These are phyloP conservation scores for Luperina nickerlii DNA, from an alignment of 2,888 invertebrate genomes.

Conservation along the genomic window DNA sequence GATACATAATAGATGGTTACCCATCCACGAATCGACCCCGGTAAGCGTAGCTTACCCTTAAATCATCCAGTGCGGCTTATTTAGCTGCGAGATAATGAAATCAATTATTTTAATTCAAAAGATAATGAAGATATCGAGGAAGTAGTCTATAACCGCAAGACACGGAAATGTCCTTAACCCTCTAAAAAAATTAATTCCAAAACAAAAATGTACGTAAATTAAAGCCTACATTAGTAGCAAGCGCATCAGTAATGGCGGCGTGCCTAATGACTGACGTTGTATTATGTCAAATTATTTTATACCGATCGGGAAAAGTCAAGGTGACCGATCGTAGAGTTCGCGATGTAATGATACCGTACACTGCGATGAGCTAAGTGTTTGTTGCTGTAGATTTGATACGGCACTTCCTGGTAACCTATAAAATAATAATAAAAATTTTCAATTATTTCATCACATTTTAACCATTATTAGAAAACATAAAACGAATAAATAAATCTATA, in stretches of 20 bases:
- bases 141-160: not conserved
- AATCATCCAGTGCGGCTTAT: not conserved
- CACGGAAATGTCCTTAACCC: not conserved
- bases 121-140: not conserved
- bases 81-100: not conserved
- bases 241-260: slow-evolving; percentile 76
- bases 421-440: too few species aligned
- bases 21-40: not conserved
- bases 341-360: slow-evolving; percentile 75
- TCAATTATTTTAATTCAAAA: not conserved
- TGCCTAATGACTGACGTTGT: slow-evolving; percentile 82
- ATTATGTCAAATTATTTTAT: slow-evolving; percentile 90
- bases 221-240: slow-evolving; percentile 59
- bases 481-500: not conserved
- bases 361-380: slow-evolving; percentile 32
- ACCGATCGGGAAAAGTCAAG: slow-evolving; percentile 89
- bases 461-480: too few species aligned
- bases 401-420: not conserved
- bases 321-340: slow-evolving; percentile 82
- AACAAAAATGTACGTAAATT: slow-evolving; percentile 70
- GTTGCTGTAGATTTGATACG: slow-evolving; percentile 67
- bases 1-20: not conserved
- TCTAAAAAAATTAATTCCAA: slow-evolving; percentile 3
- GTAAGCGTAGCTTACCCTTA: not conserved
- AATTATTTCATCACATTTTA: too few species aligned